These are phyloP conservation scores for Iphiclides podalirius DNA, from an alignment of 2,888 invertebrate genomes.

Conservation along the genomic window DNA sequence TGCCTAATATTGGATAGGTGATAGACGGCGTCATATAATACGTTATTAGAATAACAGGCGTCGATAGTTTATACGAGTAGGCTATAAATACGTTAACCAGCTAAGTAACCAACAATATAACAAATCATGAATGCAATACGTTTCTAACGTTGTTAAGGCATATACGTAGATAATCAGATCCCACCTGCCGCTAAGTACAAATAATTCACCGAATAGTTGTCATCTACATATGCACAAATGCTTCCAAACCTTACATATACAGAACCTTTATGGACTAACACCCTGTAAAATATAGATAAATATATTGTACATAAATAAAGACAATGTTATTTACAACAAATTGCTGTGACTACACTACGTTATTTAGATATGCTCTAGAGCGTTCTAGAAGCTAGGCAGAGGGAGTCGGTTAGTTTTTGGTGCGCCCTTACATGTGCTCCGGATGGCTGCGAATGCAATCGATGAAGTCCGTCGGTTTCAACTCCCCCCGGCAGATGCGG, in stretches of 20 bases:
- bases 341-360: conserved; percentile 20
- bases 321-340: conserved; percentile 27
- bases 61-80: no score
- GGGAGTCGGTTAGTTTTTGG: conserved; percentile 19
- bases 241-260: conserved; percentile 36
- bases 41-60: conserved; percentile 40
- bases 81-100: no score
- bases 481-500: conserved; percentile 92
- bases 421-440: conserved; percentile 93
- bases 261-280: conserved; percentile 55
- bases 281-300: conserved; percentile 63
- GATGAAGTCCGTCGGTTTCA: conserved; percentile 90
- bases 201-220: conserved; percentile 2
- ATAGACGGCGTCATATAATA: conserved; percentile 41
- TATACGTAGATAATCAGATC: neutral
- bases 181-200: conserved; percentile 14
- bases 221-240: conserved; percentile 40
- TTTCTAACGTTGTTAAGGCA: no score
- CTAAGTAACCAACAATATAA: no score
- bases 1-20: no score
- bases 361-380: conserved; percentile 38
- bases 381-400: conserved; percentile 32
- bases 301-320: conserved; percentile 33
- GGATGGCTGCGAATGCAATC: conserved; percentile 96
- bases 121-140: no score